Conservation (phyloP, 2,888 invertebrate genomes). For the Drosophila dives region DNA sequence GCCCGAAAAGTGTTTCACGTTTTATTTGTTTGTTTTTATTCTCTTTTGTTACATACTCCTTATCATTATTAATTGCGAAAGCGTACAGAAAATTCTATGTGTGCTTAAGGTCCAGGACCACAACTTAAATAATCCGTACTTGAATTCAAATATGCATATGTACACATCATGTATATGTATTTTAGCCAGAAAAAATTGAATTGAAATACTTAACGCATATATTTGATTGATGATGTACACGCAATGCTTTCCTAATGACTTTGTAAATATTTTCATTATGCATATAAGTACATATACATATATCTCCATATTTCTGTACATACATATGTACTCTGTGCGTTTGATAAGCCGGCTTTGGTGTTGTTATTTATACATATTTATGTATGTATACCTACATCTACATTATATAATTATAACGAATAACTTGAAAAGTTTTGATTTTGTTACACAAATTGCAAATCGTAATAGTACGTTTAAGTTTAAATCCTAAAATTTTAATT, state of each 20-base stretch:
- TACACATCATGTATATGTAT: slow-evolving; percentile 3
- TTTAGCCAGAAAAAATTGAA: slow-evolving; percentile 25
- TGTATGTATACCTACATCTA: slow-evolving; percentile 37
- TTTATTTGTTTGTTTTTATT: slow-evolving; percentile 34
- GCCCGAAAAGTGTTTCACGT: slow-evolving; percentile 40
- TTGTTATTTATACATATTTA: slow-evolving; percentile 66
- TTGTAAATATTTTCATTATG: slow-evolving; percentile 65
- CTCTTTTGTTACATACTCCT: slow-evolving; percentile 41
- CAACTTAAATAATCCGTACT: slow-evolving; percentile 13
- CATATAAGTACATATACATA: slow-evolving; percentile 29
- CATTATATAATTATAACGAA: slow-evolving; percentile 33
- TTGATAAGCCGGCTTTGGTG: slow-evolving; percentile 63
- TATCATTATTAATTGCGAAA: slow-evolving; percentile 42
- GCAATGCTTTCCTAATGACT: slow-evolving; percentile 42
- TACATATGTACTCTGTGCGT: slow-evolving; percentile 22
- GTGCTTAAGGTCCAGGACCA: slow-evolving; percentile 57
- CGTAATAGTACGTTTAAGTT: slow-evolving; percentile 40
- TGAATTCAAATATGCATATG: slow-evolving; percentile 12
- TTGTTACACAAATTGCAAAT: slow-evolving; percentile 53
- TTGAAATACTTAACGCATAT: slow-evolving; percentile 32
- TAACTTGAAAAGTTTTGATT: slow-evolving; percentile 56
- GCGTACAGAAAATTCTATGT: slow-evolving; percentile 37
- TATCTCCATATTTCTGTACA: slow-evolving; percentile 12
- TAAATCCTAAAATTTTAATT: slow-evolving; percentile 37
- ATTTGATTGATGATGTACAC: slow-evolving; percentile 24